Evolutionary conservation across 2,797 vertebrate genomes (phyloP).

Genomic region (Chromobotia macracanthus): DNA sequence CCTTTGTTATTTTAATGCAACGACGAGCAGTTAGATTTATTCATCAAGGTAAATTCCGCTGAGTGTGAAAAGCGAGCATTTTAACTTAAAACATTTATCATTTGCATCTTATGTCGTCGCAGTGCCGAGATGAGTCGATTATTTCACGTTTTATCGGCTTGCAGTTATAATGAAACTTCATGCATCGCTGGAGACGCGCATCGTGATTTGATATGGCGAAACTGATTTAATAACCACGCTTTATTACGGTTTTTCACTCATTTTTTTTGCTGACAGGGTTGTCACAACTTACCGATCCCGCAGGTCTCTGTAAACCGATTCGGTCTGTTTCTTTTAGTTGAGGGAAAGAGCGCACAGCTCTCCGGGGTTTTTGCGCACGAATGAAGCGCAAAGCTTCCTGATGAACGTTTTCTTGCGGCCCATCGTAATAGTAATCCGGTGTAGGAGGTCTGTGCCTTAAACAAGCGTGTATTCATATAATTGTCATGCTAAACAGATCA

Average conservation of each 20-base stretch:
- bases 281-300: slow-evolving; percentile 7
- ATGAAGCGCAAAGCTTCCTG: slow-evolving; percentile 46
- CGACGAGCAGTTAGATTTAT: background rate
- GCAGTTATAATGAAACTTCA: slow-evolving; percentile 6
- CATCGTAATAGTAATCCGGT: slow-evolving; percentile 29
- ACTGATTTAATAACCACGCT: slow-evolving; percentile 36
- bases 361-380: background rate
- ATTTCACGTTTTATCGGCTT: too few species aligned
- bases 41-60: background rate
- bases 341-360: slow-evolving; percentile 20
- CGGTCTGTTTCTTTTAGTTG: slow-evolving; percentile 3
- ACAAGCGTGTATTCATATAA: background rate
- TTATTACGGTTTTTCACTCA: slow-evolving; percentile 2
- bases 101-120: background rate
- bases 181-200: background rate
- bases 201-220: slow-evolving; percentile 44
- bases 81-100: background rate
- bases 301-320: background rate
- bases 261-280: background rate
- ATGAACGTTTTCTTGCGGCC: slow-evolving; percentile 45
- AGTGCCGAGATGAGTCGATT: background rate
- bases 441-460: slow-evolving; percentile 8
- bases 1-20: background rate
- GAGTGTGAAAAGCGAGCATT: background rate
- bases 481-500: background rate